phyloP scores from a whole-genome alignment of 1,140 invertebrate species.

The Globodera rostochiensis region DNA sequence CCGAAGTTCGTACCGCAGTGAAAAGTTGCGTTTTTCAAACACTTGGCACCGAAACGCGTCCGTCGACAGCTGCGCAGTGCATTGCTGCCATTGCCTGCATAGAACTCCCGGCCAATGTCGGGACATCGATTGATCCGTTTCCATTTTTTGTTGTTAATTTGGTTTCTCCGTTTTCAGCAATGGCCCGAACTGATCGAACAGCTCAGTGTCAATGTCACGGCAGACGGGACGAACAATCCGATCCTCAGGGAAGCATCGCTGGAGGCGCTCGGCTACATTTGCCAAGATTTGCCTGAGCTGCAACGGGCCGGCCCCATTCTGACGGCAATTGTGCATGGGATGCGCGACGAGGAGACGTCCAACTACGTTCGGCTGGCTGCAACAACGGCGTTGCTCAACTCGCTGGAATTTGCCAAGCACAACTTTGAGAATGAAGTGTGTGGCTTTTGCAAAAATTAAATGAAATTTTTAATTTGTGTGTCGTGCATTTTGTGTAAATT shows the following conservation, averaged over 20 bases:
- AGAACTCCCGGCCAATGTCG: conserved; percentile 78
- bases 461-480: conserved; percentile 23
- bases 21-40: conserved; percentile 94
- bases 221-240: conserved; percentile 71
- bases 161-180: conserved; percentile 53
- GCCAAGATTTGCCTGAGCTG: conserved; percentile 78
- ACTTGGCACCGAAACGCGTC: conserved; percentile 91
- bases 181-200: conserved; percentile 81
- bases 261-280: conserved; percentile 90
- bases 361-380: conserved; percentile 77
- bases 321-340: conserved; percentile 97
- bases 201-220: conserved; percentile 86
- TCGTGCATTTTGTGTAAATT: too few species aligned
- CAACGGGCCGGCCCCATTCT: conserved; percentile 91
- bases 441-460: too few species aligned
- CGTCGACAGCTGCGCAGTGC: conserved; percentile 96
- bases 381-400: conserved; percentile 94
- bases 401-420: conserved; percentile 94
- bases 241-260: conserved; percentile 90
- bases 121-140: conserved; percentile 11
- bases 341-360: conserved; percentile 79
- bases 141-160: not conserved
- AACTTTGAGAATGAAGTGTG: conserved; percentile 92
- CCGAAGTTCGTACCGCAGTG: conserved; percentile 82
- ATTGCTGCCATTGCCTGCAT: conserved; percentile 96